Conservation (phyloP, 1,140 invertebrate genomes). For the Zelostemma sp. region DNA sequence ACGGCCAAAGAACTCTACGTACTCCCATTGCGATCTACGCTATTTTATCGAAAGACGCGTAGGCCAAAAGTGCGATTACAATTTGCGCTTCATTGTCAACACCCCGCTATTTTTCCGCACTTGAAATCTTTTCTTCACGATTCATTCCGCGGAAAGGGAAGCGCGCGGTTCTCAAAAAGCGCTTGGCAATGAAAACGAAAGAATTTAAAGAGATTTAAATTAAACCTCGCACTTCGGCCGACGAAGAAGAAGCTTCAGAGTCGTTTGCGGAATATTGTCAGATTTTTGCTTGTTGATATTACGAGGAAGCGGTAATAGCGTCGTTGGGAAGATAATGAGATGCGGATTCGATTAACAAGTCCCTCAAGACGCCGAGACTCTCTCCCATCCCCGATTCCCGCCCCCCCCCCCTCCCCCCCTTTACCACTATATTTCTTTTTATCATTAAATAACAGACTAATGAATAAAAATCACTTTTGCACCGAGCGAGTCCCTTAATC, state of each 20-base stretch:
- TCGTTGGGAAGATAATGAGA: slow-evolving; percentile 4
- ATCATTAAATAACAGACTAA: slow-evolving; percentile 20
- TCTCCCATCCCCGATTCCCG: slow-evolving; percentile 1
- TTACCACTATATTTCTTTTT: slow-evolving; percentile 3
- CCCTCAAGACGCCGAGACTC: not conserved
- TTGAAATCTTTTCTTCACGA: no score
- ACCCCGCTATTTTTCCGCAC: no score
- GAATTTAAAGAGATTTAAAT: not conserved
- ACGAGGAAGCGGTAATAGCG: slow-evolving; percentile 5
- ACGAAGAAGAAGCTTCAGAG: slow-evolving; percentile 1
- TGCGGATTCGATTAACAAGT: slow-evolving; percentile 1
- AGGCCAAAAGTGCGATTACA: no score
- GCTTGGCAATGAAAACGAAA: not conserved
- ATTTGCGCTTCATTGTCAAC: no score
- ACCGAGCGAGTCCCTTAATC: slow-evolving; percentile 36
- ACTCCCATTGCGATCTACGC: slow-evolving; percentile 31
- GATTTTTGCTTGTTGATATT: slow-evolving; percentile 18
- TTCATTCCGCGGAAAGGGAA: no score
- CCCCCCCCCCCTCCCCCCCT: slow-evolving; percentile 9
- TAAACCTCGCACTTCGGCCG: not conserved
- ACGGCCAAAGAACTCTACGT: slow-evolving; percentile 31
- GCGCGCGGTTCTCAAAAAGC: not conserved
- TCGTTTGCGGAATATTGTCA: slow-evolving; percentile 50
- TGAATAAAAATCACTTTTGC: slow-evolving; percentile 27
- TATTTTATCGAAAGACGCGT: no score